Evolutionary conservation across 2,797 vertebrate species (phyloP).

Genomic region (Premnoplex brunnescens): DNA sequence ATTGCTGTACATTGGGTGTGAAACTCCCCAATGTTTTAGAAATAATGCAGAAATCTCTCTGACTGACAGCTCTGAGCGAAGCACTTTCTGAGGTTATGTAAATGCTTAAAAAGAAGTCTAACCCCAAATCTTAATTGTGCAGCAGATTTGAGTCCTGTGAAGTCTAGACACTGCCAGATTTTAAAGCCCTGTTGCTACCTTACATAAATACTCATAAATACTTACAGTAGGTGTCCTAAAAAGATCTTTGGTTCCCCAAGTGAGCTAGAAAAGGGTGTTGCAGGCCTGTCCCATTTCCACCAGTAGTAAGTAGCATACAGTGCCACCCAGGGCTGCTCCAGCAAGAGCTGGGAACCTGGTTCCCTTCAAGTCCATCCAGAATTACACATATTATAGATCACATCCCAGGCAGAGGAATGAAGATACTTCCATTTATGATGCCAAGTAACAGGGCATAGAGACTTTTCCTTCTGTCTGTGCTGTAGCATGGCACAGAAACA

Average conservation of each 20-base stretch:
- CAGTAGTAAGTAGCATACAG: fast-evolving
- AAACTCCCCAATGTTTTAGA: constrained; percentile 42
- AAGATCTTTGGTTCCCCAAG: background rate
- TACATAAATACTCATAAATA: constrained; percentile 13
- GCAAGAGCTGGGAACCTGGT: fast-evolving
- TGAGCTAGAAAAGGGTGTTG: background rate
- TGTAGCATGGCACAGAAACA: background rate
- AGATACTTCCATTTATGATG: background rate
- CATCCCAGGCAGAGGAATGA: background rate
- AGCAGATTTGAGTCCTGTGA: constrained; percentile 28
- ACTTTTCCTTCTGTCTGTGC: background rate
- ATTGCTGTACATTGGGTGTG: constrained; percentile 39
- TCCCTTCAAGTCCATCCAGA: background rate
- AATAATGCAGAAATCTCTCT: constrained; percentile 25
- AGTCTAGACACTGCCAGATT: constrained; percentile 17
- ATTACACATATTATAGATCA: background rate
- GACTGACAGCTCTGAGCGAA: constrained; percentile 39
- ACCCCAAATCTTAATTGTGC: constrained; percentile 28
- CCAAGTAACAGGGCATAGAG: background rate
- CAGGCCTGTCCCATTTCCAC: background rate
- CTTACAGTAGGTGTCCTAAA: background rate
- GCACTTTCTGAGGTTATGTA: constrained; percentile 37
- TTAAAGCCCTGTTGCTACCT: background rate
- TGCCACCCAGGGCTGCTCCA: background rate
- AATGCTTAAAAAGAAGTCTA: constrained; percentile 38